phyloP scores from a whole-genome alignment of 1,140 invertebrate species.

The Himalopsyche phryganea region DNA sequence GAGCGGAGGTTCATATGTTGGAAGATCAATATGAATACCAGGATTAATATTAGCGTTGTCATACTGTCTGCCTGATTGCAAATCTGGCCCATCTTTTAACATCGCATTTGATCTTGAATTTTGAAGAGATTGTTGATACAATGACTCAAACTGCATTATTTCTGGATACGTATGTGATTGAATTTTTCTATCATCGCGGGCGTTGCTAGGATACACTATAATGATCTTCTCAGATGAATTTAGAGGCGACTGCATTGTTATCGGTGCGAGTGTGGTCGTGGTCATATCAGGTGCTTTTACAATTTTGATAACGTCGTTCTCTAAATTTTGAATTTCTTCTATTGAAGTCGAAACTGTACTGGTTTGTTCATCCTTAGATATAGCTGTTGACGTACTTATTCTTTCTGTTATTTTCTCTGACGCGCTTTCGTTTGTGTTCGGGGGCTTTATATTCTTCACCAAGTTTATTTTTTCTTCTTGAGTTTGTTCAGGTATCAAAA shows the following conservation, averaged over 20 bases:
- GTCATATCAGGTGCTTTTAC: constrained; percentile 42
- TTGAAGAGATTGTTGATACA: constrained; percentile 44
- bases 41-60: constrained; percentile 15
- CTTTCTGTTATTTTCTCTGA: neutral
- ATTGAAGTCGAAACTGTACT: neutral
- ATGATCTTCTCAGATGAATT: constrained; percentile 46
- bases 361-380: neutral
- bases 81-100: constrained; percentile 18
- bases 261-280: constrained; percentile 45
- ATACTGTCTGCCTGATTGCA: constrained; percentile 9
- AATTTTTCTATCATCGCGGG: constrained; percentile 49
- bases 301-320: constrained; percentile 33
- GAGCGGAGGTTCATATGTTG: constrained; percentile 47
- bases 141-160: constrained; percentile 48
- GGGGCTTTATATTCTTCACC: constrained; percentile 44
- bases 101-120: constrained; percentile 17
- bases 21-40: constrained; percentile 44
- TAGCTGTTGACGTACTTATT: neutral
- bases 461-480: constrained; percentile 50
- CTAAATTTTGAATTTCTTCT: constrained; percentile 11
- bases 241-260: constrained; percentile 39
- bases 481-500: constrained; percentile 41
- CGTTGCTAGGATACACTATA: constrained; percentile 51
- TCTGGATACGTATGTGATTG: constrained; percentile 48
- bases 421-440: constrained; percentile 29